Evolutionary conservation across 64 coral and sea anemone species (phyloP), one percentile per base, ranked within the genome.

Genomic region (Orbicella faveolata): DNA sequence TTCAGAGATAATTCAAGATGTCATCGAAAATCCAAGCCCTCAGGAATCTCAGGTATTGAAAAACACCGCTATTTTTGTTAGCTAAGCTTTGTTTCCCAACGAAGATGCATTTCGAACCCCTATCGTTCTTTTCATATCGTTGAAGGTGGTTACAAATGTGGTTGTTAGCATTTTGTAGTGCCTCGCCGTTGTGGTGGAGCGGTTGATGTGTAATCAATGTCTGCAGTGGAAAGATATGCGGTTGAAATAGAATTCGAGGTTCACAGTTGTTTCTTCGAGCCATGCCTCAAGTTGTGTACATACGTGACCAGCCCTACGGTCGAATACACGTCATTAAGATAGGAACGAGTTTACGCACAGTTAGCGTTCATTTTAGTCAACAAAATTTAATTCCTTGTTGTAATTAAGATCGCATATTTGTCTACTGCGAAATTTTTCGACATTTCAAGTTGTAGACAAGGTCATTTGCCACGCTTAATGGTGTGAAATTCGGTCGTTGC

Each of bases 1-100:
- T 84, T 75, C 79, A 26, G 21, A 68, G 82, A 84, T 84, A 55
- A 84, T 91, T 84, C 89, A 84, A 34, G 89, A 91, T 91, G 89
- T 91, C 63, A 63, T 84, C 73, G 89, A 91, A 91, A 73, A 63
- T 39, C 89, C 89, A 83, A 91, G 44, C 61, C 59, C 59, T 33
- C 69, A 91, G 39, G 67, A 91, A 84, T 73, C 69, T 75, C 78
- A 83, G 89, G 89, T 91, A 91, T 84, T 84, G 3, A 16, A 70
- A 84, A 70, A 9, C 36, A 84, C 82, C 51, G n/a, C 10, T n/a
- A 70, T 84, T n/a, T 70, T 30, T 11, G 3, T 52, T 6, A 9
- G 9, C 21, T 19, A 35, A 69, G 18, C 23, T 67, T 80, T 34
- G 8, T 75, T 36, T 53, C 34, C 51, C 66, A 17, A 52, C 15